A percentile compares a stretch with the other conserved stretches of the same genome.
These are phyloP conservation scores for Diplosoma virens DNA, from an alignment of 23 tunicate genomes.

Conservation along the genomic window DNA sequence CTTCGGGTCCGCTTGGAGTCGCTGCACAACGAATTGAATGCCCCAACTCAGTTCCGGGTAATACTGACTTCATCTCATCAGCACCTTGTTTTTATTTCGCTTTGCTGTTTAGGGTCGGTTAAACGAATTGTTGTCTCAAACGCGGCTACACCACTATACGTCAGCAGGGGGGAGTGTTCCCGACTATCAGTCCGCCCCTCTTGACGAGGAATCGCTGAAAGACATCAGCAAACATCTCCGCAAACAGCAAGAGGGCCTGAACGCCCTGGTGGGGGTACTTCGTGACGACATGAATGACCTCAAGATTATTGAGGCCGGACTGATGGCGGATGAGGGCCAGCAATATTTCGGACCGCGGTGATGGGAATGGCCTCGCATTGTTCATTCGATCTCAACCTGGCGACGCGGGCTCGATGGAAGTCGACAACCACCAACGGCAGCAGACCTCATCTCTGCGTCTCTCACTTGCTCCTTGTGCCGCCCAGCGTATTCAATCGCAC, in stretches of 20 bases:
- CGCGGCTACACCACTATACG: constrained; percentile 81
- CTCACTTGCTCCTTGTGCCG: too few species aligned
- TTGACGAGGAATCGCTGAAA: constrained; percentile 80
- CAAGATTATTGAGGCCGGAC: constrained; percentile 56
- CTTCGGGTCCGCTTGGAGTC: constrained; percentile 81
- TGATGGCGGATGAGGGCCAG: constrained; percentile 41
- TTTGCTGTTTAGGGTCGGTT: constrained; percentile 67
- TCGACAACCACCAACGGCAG: too few species aligned
- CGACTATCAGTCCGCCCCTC: constrained; percentile 1
- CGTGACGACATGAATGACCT: constrained; percentile 79
- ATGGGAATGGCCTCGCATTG: background rate
- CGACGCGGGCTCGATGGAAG: too few species aligned
- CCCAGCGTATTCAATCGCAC: too few species aligned
- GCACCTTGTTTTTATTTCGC: background rate
- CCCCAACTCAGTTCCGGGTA: constrained; percentile 87
- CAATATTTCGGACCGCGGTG: constrained; percentile 1
- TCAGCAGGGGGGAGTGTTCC: background rate
- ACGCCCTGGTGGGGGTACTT: constrained; percentile 60
- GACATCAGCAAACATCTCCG: constrained; percentile 76
- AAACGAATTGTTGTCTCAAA: constrained; percentile 91
- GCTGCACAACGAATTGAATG: constrained; percentile 60
- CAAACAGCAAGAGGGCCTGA: constrained; percentile 91
- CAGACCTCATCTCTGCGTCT: too few species aligned
- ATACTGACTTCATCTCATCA: background rate
- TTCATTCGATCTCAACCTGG: too few species aligned